Base-by-base conservation (phyloP, 2,113 vertebrate genomes). In the Aegithalos caudatus region DNA sequence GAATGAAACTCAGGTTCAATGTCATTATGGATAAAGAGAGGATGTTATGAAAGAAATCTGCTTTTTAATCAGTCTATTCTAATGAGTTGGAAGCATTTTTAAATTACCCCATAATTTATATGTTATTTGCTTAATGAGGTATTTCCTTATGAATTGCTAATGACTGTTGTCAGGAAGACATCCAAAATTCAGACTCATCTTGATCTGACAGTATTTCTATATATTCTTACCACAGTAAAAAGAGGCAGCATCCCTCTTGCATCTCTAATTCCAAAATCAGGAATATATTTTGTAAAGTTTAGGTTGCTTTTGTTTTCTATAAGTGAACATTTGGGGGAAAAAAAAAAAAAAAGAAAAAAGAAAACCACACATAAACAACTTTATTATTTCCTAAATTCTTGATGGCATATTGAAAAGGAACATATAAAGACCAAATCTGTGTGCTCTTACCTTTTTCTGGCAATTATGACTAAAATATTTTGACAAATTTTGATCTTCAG, bases 91-190 rank as follows among this genome's bases (percentile, higher is more conserved):
- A 94, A 95, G 79, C 38, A 89, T 89, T 96, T 94, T 87, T 69
- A 87, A 89, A 96, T 95, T 95, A 66, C 54, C 54, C 82, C 7
- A 62, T 91, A 95, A 91, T 92, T 94, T 89, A 91, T 95, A 81
- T 40, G 28, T 60, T 86, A 81, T 96, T 95, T 96, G 81, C 72
- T 87, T 96, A 91, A 97, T 88, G 90, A 90, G 38, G 81, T 94
- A 95, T 94, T 95, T 94, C 92, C 76, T 93, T 86, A 87, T 86
- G 88, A 71, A 57, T 96, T 94, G 61, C 88, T 96, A 95, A 97
- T 95, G 58, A 73, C 23, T 86, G 50, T 57, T 92, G 54, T 91
- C 65, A 72, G 31, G 84, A 84, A 95, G 85, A 80, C 1, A 65
- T 88, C 61, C 80, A 81, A 94, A 90, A 87, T 77, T 64, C 81